Percentiles rank a stretch among this genome's conserved stretches.
phyloP scores from a whole-genome alignment of 2,888 invertebrate species.

The Agrenia bidenticulata region DNA sequence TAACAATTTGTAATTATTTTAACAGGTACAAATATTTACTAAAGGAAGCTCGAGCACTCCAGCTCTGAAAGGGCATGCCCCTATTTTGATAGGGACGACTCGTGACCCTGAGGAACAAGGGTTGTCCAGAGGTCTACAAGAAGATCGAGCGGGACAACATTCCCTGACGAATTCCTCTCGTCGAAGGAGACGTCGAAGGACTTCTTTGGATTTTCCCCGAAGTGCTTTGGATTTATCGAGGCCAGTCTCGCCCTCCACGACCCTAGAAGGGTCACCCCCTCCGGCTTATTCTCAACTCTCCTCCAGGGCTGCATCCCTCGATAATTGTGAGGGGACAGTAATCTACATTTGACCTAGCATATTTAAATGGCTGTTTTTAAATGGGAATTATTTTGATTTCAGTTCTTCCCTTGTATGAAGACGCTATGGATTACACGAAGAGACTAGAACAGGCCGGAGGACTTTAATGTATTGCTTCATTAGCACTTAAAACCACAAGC shows the following conservation, averaged over 20 bases:
- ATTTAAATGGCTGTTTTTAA: slow-evolving; percentile 3
- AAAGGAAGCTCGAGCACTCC: neutral
- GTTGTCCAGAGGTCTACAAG: neutral
- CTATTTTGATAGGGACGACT: slow-evolving; percentile 34
- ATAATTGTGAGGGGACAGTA: slow-evolving; percentile 23
- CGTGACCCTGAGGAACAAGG: neutral
- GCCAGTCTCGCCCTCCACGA: slow-evolving; percentile 5
- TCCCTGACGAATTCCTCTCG: neutral
- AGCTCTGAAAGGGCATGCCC: slow-evolving; percentile 34
- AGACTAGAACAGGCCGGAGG: too few species aligned
- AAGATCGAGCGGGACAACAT: neutral
- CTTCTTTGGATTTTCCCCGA: neutral
- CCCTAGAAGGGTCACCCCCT: slow-evolving; percentile 21
- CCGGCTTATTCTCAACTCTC: slow-evolving; percentile 38
- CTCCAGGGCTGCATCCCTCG: slow-evolving; percentile 32
- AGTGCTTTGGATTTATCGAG: slow-evolving; percentile 10
- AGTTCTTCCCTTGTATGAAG: slow-evolving; percentile 42
- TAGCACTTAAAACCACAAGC: too few species aligned
- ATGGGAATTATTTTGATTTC: neutral
- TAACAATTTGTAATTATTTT: neutral
- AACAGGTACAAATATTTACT: slow-evolving; percentile 14
- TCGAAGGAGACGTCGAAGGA: slow-evolving; percentile 3
- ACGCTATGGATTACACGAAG: slow-evolving; percentile 32
- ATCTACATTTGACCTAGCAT: neutral
- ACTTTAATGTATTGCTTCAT: too few species aligned